Conservation (phyloP, 2,113 vertebrate genomes). For the Anguilla rostrata region DNA sequence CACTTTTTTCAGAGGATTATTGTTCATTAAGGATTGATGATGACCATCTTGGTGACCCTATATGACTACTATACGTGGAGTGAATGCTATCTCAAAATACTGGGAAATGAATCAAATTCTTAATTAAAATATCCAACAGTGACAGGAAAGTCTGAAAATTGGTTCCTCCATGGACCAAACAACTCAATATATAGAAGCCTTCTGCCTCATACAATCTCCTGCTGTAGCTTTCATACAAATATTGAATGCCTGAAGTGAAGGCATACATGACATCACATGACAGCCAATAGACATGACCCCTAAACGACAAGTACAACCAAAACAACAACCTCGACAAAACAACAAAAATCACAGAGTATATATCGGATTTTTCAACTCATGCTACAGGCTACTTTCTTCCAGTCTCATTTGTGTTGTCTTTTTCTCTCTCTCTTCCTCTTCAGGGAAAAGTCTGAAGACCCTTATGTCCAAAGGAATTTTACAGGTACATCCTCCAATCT, state of each 20-base stretch:
- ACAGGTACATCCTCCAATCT: constrained; percentile 99
- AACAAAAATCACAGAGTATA: too few species aligned
- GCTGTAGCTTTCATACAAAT: neutral
- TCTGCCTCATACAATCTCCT: neutral
- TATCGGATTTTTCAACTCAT: neutral
- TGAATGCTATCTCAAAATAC: neutral
- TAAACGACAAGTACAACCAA: neutral
- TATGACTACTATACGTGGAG: neutral
- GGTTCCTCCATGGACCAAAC: neutral
- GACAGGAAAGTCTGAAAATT: neutral
- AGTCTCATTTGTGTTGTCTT: neutral
- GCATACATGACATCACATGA: neutral
- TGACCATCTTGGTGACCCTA: neutral
- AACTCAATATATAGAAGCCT: neutral
- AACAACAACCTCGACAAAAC: neutral
- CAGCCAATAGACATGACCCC: too few species aligned
- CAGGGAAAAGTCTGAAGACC: constrained; percentile 99
- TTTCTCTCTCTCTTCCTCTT: constrained; percentile 30
- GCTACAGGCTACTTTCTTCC: neutral
- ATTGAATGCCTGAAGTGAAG: neutral
- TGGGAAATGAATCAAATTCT: neutral
- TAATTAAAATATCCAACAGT: neutral
- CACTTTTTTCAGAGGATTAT: neutral
- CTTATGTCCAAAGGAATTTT: constrained; percentile 99
- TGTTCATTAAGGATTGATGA: neutral